Evolutionary conservation across 2,113 vertebrate species (phyloP).

Genomic region (Phalacrocorax carbo): DNA sequence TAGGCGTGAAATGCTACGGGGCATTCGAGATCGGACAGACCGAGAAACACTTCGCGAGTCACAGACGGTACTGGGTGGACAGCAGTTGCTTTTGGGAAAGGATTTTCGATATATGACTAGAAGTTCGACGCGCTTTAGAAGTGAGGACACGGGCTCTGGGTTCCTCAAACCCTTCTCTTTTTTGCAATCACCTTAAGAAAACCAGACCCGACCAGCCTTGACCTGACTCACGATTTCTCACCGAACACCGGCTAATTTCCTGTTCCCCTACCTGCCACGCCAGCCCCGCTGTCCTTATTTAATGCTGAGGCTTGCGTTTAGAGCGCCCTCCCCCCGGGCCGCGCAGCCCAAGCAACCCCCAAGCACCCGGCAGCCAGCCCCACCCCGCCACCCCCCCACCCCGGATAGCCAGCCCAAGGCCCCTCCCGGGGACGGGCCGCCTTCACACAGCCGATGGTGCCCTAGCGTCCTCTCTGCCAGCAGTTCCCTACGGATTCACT

Average conservation of each 20-base stretch:
- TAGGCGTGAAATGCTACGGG: neutral
- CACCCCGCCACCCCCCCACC: neutral
- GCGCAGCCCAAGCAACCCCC: neutral
- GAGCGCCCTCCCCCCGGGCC: neutral
- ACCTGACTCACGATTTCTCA: neutral
- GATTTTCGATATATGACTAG: neutral
- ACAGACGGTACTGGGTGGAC: neutral
- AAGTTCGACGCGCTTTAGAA: neutral
- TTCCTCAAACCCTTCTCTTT: neutral
- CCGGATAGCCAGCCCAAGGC: too few species aligned
- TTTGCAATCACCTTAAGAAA: neutral
- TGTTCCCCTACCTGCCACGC: neutral
- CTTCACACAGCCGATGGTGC: neutral
- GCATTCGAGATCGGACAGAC: neutral
- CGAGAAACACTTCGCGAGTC: neutral
- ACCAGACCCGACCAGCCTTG: neutral
- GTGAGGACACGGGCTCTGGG: neutral
- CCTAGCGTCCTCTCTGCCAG: neutral
- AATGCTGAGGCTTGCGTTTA: fast-evolving
- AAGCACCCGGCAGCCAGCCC: neutral
- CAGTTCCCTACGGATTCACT: neutral
- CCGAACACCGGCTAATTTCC: neutral
- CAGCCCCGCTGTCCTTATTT: neutral
- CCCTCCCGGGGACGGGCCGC: neutral
- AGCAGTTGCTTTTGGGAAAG: neutral